These are phyloP conservation scores for Rana temporaria DNA, from an alignment of 2,113 vertebrate species.

Conservation along the genomic window DNA sequence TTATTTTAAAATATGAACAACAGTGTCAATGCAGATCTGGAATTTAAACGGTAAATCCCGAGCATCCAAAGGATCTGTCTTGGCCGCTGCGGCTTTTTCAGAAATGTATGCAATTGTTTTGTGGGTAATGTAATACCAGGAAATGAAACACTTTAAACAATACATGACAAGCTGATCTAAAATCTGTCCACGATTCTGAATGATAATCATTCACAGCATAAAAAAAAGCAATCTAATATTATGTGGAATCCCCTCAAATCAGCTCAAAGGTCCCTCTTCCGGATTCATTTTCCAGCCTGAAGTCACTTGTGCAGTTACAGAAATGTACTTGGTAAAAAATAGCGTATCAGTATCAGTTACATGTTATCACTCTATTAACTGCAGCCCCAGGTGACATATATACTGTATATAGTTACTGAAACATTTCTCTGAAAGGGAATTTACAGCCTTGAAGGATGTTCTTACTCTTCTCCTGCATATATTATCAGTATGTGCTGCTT, in stretches of 20 bases:
- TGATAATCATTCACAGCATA: neutral
- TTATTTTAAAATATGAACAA: too few species aligned
- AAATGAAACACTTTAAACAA: slow-evolving; percentile 32
- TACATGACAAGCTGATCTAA: neutral
- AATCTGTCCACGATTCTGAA: neutral
- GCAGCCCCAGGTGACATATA: neutral
- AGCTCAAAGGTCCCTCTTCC: neutral
- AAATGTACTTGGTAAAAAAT: neutral
- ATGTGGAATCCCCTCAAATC: slow-evolving; percentile 3
- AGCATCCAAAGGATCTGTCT: neutral
- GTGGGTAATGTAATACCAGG: slow-evolving; percentile 1
- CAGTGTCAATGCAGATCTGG: neutral
- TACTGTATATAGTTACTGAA: too few species aligned
- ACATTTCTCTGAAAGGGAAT: too few species aligned
- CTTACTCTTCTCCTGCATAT: too few species aligned
- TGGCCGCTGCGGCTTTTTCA: neutral
- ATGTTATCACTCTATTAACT: neutral
- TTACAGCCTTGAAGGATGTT: too few species aligned
- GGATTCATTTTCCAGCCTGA: neutral
- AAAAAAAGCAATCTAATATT: slow-evolving; percentile 1
- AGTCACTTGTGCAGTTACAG: neutral
- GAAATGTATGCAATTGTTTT: neutral
- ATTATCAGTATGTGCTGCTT: too few species aligned
- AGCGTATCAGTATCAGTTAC: neutral
- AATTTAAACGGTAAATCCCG: neutral